A percentile compares a stretch with the other conserved stretches of the same genome.
phyloP scores from a whole-genome alignment of 1,140 invertebrate species.

The Drosophila santomea region DNA sequence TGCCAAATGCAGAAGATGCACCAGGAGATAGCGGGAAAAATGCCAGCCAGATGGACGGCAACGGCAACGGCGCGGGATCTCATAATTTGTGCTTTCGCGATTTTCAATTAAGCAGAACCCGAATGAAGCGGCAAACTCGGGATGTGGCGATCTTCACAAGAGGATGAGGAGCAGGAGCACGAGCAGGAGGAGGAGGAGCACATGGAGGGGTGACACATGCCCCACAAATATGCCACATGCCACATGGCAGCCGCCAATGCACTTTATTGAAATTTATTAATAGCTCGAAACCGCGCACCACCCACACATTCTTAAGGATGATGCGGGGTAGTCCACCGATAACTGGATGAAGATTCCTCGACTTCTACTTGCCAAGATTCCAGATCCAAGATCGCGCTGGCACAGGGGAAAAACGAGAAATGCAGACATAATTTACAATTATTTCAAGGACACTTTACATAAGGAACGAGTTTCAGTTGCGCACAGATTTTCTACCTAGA shows the following conservation, averaged over 20 bases:
- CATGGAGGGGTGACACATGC: conserved; percentile 67
- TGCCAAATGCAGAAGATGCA: conserved; percentile 54
- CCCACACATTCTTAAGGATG: conserved; percentile 8
- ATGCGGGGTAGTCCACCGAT: conserved; percentile 6
- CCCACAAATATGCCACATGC: conserved; percentile 78
- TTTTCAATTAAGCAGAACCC: conserved; percentile 73
- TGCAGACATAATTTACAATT: conserved; percentile 84
- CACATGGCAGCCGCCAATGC: conserved; percentile 66
- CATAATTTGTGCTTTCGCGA: conserved; percentile 75
- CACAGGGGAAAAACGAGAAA: conserved; percentile 19
- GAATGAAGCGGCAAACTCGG: neutral
- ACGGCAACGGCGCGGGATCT: conserved; percentile 26
- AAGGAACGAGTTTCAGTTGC: conserved; percentile 45
- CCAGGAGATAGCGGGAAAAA: conserved; percentile 18
- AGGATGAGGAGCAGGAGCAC: too few species aligned
- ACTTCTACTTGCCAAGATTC: conserved; percentile 3
- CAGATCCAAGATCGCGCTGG: conserved; percentile 19
- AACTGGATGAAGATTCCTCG: conserved; percentile 41
- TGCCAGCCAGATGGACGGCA: neutral
- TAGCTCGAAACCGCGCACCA: conserved; percentile 61
- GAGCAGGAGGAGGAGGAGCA: neutral
- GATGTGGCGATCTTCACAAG: neutral
- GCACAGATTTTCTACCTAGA: conserved; percentile 33
- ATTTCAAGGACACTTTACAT: conserved; percentile 83
- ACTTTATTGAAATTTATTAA: conserved; percentile 81